These are phyloP conservation scores for Archocentrus centrarchus DNA, from an alignment of 2,113 vertebrate genomes.

Conservation along the genomic window DNA sequence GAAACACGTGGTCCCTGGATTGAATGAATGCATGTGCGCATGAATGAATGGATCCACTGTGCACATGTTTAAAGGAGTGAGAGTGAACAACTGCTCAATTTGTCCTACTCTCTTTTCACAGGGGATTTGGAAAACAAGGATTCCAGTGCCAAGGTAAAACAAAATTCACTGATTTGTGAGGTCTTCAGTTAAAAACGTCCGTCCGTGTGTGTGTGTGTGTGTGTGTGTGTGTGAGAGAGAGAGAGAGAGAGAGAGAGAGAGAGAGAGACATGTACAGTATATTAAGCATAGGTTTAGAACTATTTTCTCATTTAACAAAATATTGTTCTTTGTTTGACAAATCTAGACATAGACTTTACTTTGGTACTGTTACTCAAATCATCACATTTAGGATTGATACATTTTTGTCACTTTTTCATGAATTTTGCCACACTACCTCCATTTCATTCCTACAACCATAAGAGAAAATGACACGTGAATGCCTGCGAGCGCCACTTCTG, in stretches of 20 bases:
- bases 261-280: not conserved
- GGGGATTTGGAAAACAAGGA: conserved; percentile 88
- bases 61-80: not conserved
- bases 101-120: conserved; percentile 62
- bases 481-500: not conserved
- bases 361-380: not conserved
- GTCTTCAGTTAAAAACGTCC: not conserved
- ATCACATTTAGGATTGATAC: not conserved
- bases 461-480: not conserved
- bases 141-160: conserved; percentile 89
- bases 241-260: no score
- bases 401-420: not conserved
- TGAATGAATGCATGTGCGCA: not conserved
- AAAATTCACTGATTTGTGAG: conserved; percentile 10
- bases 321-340: not conserved
- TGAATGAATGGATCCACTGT: conserved; percentile 8
- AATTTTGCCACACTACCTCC: not conserved
- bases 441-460: not conserved
- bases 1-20: not conserved
- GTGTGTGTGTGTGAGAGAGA: no score
- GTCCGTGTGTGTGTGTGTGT: not conserved
- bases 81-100: conserved; percentile 14
- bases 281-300: not conserved
- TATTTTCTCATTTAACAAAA: not conserved
- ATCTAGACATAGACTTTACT: not conserved